phyloP scores from a whole-genome alignment of 2,797 vertebrate genomes.

The Bovichtus variegatus region DNA sequence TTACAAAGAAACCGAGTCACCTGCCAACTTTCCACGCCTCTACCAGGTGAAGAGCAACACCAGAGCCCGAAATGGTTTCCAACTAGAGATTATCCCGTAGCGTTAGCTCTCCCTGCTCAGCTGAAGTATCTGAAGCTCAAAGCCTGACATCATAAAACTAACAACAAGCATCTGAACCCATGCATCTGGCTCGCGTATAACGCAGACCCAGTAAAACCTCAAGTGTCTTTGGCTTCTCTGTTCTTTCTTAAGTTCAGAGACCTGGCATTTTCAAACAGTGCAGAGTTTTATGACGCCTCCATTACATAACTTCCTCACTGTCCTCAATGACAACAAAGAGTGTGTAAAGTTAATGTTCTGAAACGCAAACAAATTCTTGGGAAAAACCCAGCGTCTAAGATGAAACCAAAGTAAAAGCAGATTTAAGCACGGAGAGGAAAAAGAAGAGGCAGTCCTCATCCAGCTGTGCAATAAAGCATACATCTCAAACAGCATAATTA shows the following conservation, averaged over 20 bases:
- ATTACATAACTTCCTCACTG: slow-evolving; percentile 84
- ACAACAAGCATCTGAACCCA: slow-evolving; percentile 76
- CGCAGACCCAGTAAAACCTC: slow-evolving; percentile 73
- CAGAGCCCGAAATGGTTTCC: slow-evolving; percentile 54
- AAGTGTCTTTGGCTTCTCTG: slow-evolving; percentile 71
- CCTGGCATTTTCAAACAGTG: slow-evolving; percentile 76
- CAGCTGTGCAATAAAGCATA: background rate
- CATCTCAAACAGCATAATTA: background rate
- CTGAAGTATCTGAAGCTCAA: slow-evolving; percentile 72
- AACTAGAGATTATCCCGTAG: slow-evolving; percentile 54
- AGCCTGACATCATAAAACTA: slow-evolving; percentile 82
- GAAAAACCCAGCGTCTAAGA: slow-evolving; percentile 54
- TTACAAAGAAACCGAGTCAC: slow-evolving; percentile 56
- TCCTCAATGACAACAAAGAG: slow-evolving; percentile 83
- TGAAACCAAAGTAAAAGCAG: slow-evolving; percentile 45
- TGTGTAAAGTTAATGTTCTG: slow-evolving; percentile 86
- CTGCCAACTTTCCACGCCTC: slow-evolving; percentile 69
- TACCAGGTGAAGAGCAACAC: slow-evolving; percentile 61
- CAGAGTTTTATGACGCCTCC: slow-evolving; percentile 77
- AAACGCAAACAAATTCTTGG: slow-evolving; percentile 83
- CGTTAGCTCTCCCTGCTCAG: slow-evolving; percentile 52
- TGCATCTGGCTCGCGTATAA: slow-evolving; percentile 73
- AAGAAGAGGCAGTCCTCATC: background rate
- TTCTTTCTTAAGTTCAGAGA: slow-evolving; percentile 78
- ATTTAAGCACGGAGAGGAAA: background rate